Conservation (phyloP, 2,113 vertebrate genomes). For the Panurus biarmicus region DNA sequence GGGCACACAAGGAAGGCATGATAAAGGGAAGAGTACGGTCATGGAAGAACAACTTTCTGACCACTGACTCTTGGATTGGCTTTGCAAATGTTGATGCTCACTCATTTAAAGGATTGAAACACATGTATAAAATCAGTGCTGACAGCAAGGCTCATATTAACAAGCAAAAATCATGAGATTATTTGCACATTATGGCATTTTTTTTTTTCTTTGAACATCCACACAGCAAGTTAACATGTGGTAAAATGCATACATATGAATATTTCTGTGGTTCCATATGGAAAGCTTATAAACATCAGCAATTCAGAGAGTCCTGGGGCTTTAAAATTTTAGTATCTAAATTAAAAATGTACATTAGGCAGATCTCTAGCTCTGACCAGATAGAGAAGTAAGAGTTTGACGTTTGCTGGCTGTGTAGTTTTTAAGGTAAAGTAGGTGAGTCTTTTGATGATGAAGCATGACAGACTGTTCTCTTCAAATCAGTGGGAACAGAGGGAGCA, state of each 20-base stretch:
- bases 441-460: neutral
- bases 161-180: neutral
- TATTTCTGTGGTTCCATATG: neutral
- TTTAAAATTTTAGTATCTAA: neutral
- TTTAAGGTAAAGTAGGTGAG: neutral
- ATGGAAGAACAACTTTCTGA: neutral
- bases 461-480: neutral
- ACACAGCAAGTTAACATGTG: neutral
- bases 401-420: neutral
- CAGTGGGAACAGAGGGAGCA: neutral
- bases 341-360: neutral
- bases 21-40: neutral
- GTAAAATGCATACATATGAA: neutral
- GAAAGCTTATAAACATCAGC: neutral
- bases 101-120: neutral
- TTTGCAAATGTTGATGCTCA: neutral
- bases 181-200: neutral
- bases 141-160: neutral
- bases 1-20: neutral
- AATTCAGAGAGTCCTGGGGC: neutral
- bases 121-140: neutral
- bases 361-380: neutral
- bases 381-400: neutral
- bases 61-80: neutral
- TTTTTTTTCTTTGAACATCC: neutral